Conservation (phyloP, 2,113 vertebrate species). For the Periophthalmodon schlosseri region DNA sequence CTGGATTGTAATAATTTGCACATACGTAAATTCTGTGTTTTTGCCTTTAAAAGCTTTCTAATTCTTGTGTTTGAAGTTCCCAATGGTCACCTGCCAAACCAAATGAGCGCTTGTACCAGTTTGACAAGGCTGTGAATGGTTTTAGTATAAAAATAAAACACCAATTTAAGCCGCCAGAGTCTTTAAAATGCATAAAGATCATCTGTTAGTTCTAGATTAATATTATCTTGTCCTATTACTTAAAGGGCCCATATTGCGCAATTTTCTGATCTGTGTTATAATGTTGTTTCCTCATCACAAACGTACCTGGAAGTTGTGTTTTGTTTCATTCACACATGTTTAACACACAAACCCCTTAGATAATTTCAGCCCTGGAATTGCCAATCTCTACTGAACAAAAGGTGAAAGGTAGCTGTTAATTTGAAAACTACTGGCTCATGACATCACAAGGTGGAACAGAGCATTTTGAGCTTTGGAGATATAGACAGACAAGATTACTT, state of each 20-base stretch:
- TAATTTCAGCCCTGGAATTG: no score
- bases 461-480: no score
- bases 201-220: neutral
- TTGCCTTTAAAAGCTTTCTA: constrained; percentile 47
- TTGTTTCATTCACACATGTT: no score
- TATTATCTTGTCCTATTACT: neutral
- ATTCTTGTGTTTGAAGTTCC: constrained; percentile 11
- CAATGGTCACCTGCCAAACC: constrained; percentile 18
- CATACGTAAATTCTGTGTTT: neutral
- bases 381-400: no score
- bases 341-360: no score
- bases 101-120: neutral
- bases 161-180: neutral
- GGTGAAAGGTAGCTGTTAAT: no score
- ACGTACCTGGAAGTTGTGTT: no score
- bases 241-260: no score
- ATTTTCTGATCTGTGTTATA: neutral
- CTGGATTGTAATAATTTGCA: constrained; percentile 18
- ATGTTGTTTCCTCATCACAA: no score
- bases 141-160: neutral
- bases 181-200: neutral
- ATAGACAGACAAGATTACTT: no score
- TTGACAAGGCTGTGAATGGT: constrained; percentile 1
- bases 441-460: no score
- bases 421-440: no score